Evolutionary conservation across 2,113 vertebrate genomes (phyloP), one percentile per base, ranked within the genome.

Genomic region (Serinus canaria): DNA sequence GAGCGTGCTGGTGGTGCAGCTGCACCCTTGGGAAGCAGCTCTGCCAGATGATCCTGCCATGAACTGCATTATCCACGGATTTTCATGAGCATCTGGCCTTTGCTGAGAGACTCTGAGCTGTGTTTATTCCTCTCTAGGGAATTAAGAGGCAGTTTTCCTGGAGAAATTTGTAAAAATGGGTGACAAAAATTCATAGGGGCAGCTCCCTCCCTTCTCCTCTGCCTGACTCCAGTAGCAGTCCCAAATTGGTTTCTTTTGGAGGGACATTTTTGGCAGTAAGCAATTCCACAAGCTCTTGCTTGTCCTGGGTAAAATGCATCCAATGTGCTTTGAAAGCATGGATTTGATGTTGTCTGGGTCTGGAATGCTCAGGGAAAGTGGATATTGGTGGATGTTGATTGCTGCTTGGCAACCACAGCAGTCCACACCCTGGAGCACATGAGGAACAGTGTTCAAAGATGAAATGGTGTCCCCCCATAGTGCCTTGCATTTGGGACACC

Each of bases 1-100:
- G 47, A 60, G 23, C 0, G 0, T 30, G 50, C 41, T 66, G 64
- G 13, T 53, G 55, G 5, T 80, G 31, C 9, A 56, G 21, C n/a
- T 58, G 31, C 33, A 22, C 7, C 21, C 37, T 47, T 43, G 44
- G 53, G 6, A 20, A 50, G 8, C 10, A 19, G 5, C 12, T 52
- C 35, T 60, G 44, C 23, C n/a, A 24, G 25, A 3, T 0, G 3
- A 11, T 22, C 13, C n/a, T 25, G 4, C 17, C 7, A 3, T 7
- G 35, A 66, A 23, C 17, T 73, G 41, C 15, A 9, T n/a, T 76
- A 31, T 41, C 37, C 49, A 73, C 0, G 4, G 46, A 47, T 33
- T 39, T 68, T 7, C 11, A 14, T 1, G 1, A 58, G 28, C 31
- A n/a, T 35, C 64, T 75, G 30, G 16, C 12, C 35, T 74, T 77